Base-by-base conservation (phyloP, 2,797 vertebrate species). In the Phalloptychus januarius region DNA sequence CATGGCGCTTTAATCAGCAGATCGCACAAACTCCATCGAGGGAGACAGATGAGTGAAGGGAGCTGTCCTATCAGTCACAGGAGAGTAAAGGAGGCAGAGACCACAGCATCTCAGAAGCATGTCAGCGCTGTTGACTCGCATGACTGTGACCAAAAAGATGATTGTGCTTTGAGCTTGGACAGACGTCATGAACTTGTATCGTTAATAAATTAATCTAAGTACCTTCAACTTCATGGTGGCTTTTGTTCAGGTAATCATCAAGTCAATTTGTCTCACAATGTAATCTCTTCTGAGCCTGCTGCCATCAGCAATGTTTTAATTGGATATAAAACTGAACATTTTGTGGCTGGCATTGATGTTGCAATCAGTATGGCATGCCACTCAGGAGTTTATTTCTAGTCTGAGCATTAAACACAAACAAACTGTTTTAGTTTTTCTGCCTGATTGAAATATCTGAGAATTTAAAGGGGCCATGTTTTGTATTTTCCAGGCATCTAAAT, bases 1-100 rank as follows among this genome's bases (percentile, higher is more conserved):
- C 87, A 90, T 85, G 84, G 46, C 1, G 11, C 52, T 87, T 86
- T 79, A 86, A 89, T 91, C 81, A 83, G 81, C 69, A 52, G 15
- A 84, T 80, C 72, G 70, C 72, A 52, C 72, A 82, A 85, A 79
- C 38, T 54, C 73, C 72, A 85, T 61, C 2, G 44, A 79, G 71
- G 73, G 76, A 82, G 88, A 89, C 84, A 54, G 75, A 79, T 80
- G 86, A 83, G 72, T 52, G 69, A 81, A 63, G 80, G 69, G 70
- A 76, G 72, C n/a, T 72, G n/a, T 40, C 28, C 71, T 85, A 85
- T 84, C 86, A 75, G 54, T 82, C 75, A 78, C 54, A 18, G 12
- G 45, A 71, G 58, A 28, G 56, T 69, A 85, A 87, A 87, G 46
- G 79, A 88, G 76, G 45, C 58, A 54, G 56, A 85, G 84, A 77